Conservation (phyloP, 2,797 vertebrate species). For the Gadopsis marmoratus region DNA sequence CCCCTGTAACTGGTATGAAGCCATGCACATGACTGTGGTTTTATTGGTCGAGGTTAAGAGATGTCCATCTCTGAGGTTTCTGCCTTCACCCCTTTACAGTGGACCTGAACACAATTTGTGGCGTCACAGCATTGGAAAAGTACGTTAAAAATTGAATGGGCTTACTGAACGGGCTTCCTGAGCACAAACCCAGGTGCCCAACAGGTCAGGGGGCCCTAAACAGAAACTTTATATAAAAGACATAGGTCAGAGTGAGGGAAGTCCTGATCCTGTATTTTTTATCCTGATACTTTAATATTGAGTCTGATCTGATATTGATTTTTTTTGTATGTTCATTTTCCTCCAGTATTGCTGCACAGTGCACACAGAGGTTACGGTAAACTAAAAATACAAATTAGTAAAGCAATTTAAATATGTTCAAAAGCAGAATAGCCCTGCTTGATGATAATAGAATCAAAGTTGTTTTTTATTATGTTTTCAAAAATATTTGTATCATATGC, state of each 20-base stretch:
- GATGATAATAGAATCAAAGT: not conserved
- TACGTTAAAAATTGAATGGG: not conserved
- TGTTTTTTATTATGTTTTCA: not conserved
- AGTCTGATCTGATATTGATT: not conserved
- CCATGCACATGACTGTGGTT: not conserved
- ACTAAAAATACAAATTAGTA: not conserved
- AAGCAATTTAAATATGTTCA: not conserved
- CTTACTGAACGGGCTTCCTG: not conserved
- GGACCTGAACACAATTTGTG: not conserved
- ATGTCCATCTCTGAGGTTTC: not conserved
- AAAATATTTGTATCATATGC: too few species aligned
- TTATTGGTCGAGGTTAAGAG: not conserved
- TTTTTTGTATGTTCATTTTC: not conserved
- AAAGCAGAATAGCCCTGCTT: too few species aligned
- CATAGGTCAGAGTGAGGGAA: too few species aligned
- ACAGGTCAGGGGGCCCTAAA: not conserved
- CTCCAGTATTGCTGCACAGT: not conserved
- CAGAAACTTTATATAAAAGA: not conserved
- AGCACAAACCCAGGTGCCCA: not conserved
- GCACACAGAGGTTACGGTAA: not conserved
- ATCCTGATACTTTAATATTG: not conserved
- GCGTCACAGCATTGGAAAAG: slow-evolving; percentile 6
- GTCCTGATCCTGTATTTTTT: not conserved
- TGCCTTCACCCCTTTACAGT: not conserved
- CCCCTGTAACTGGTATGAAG: not conserved